Evolutionary conservation across 2,113 vertebrate species (phyloP).

Genomic region (Elaphurus davidianus): DNA sequence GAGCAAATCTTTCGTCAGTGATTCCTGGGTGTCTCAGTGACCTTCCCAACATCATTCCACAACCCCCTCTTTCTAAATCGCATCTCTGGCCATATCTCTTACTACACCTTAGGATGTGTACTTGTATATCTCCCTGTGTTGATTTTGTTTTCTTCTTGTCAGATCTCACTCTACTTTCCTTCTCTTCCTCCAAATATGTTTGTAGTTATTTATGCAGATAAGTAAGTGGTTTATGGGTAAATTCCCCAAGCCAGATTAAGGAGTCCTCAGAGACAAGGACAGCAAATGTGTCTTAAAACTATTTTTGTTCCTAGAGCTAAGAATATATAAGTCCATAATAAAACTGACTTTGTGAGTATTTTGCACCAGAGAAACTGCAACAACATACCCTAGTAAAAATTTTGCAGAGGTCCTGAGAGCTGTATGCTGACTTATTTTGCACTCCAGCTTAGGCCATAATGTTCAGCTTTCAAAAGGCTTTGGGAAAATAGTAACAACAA

Average conservation of each 20-base stretch:
- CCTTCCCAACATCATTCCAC: background rate
- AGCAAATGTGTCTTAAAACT: background rate
- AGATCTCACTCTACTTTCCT: background rate
- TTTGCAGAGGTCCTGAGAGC: background rate
- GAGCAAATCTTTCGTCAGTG: background rate
- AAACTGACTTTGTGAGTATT: background rate
- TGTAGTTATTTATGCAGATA: background rate
- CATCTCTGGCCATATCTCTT: background rate
- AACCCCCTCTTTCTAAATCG: background rate
- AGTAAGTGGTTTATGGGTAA: background rate
- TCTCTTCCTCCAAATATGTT: background rate
- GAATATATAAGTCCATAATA: background rate
- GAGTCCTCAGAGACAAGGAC: background rate
- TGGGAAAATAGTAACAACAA: background rate
- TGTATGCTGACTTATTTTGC: background rate
- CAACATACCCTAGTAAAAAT: background rate
- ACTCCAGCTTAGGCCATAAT: background rate
- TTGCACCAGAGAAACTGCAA: background rate
- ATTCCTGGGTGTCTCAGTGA: background rate
- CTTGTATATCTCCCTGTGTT: background rate
- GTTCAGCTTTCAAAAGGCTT: background rate
- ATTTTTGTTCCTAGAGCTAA: background rate
- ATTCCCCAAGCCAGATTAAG: background rate
- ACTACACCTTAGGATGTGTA: fast-evolving
- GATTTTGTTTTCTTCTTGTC: background rate